Conservation (phyloP, 2,888 invertebrate species). For the Drosophila affinis region DNA sequence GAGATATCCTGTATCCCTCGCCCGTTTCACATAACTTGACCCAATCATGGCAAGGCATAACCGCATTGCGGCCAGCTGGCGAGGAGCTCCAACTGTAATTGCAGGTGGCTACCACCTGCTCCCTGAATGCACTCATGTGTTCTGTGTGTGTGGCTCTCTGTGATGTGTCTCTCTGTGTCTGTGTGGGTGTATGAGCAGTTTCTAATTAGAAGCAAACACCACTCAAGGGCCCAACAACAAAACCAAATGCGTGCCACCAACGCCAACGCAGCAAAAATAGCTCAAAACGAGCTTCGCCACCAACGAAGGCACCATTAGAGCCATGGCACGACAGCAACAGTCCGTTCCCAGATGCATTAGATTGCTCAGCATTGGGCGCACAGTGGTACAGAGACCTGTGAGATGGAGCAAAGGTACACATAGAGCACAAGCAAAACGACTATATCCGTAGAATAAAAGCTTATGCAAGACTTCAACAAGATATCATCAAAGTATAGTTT, state of each 20-base stretch:
- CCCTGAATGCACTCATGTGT: background rate
- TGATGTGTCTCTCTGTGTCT: conserved; percentile 13
- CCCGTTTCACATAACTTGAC: conserved; percentile 7
- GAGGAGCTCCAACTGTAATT: conserved; percentile 50
- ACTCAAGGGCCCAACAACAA: conserved; percentile 58
- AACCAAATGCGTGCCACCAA: conserved; percentile 49
- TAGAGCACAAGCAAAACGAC: too few species aligned
- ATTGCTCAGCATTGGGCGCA: conserved; percentile 1
- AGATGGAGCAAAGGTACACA: too few species aligned
- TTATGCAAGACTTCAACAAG: too few species aligned
- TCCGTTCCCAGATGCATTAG: conserved; percentile 36
- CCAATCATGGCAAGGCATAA: conserved; percentile 29
- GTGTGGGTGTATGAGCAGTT: conserved; percentile 38
- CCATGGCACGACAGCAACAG: conserved; percentile 5
- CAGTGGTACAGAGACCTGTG: background rate
- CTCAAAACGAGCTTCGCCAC: conserved; percentile 10
- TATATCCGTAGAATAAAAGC: too few species aligned
- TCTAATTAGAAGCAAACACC: conserved; percentile 67
- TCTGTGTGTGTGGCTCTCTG: background rate
- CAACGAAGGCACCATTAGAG: conserved; percentile 9
- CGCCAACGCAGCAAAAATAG: conserved; percentile 60
- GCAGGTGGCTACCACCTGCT: conserved; percentile 39
- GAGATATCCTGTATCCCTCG: conserved; percentile 6
- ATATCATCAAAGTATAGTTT: too few species aligned
- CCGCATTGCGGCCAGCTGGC: conserved; percentile 27